Evolutionary conservation across 2,888 invertebrate genomes (phyloP).

Genomic region (Microplitis manilae): DNA sequence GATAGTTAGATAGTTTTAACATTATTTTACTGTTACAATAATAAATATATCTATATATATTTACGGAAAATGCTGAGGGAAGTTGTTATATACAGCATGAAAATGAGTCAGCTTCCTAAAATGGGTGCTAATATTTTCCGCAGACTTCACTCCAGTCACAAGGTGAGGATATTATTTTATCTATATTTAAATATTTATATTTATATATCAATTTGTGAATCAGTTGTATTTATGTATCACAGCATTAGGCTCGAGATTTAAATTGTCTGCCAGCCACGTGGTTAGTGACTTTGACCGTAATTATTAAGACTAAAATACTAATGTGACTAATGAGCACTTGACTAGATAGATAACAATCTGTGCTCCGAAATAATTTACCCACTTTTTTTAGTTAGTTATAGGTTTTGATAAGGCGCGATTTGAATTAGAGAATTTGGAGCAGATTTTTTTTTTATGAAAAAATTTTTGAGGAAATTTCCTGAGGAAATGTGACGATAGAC

Average conservation of each 20-base stretch:
- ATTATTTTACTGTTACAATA: neutral
- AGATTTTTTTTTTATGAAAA: too few species aligned
- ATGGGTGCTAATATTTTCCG: conserved; percentile 52
- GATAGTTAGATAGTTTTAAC: too few species aligned
- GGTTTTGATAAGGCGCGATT: too few species aligned
- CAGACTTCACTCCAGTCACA: conserved; percentile 56
- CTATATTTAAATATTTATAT: neutral
- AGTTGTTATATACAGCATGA: conserved; percentile 48
- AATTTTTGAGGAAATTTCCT: too few species aligned
- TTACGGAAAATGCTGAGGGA: conserved; percentile 51
- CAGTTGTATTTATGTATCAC: too few species aligned
- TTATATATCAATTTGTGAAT: too few species aligned
- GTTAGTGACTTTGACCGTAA: conserved; percentile 55
- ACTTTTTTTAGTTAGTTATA: too few species aligned
- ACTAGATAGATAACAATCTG: too few species aligned
- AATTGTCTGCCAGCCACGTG: neutral
- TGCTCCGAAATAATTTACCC: too few species aligned
- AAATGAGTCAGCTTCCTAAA: conserved; percentile 55
- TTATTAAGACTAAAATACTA: conserved; percentile 54
- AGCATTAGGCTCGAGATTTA: neutral
- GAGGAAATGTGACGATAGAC: too few species aligned
- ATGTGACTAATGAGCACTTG: too few species aligned
- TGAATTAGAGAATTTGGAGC: too few species aligned
- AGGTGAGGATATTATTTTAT: conserved; percentile 50
- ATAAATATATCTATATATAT: neutral